Conservation (phyloP, 2,888 invertebrate species). For the Mesopsocus fuscifrons region DNA sequence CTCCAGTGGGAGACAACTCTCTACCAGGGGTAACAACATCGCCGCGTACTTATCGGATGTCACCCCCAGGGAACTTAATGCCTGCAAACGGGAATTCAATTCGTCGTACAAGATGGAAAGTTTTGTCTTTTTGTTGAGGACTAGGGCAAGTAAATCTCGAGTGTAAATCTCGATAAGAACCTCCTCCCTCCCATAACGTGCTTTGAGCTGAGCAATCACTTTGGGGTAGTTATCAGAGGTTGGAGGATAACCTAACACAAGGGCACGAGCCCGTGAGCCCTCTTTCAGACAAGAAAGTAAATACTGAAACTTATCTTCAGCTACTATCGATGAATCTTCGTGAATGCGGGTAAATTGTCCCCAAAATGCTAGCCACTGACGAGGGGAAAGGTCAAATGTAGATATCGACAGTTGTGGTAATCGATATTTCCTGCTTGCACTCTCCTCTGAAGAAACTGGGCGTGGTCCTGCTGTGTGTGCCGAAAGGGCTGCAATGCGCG, state of each 20-base stretch:
- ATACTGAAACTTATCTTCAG: no score
- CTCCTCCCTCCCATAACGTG: slow-evolving; percentile 17
- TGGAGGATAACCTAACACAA: slow-evolving; percentile 17
- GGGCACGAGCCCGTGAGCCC: slow-evolving; percentile 16
- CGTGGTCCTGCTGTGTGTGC: no score
- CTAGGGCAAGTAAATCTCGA: slow-evolving; percentile 19
- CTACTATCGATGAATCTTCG: no score
- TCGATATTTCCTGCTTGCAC: no score
- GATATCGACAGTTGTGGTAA: no score
- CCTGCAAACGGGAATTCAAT: slow-evolving; percentile 19
- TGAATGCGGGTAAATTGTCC: no score
- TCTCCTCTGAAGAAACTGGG: no score
- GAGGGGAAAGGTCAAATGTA: no score
- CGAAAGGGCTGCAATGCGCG: no score
- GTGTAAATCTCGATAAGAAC: slow-evolving; percentile 18
- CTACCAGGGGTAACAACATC: slow-evolving; percentile 20
- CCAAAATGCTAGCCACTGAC: no score
- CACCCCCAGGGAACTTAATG: slow-evolving; percentile 18
- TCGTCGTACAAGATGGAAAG: slow-evolving; percentile 17
- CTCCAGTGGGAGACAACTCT: slow-evolving; percentile 19
- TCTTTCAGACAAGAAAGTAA: slow-evolving; percentile 12
- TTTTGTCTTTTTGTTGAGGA: slow-evolving; percentile 16
- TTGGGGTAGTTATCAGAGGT: slow-evolving; percentile 18
- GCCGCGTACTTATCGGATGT: slow-evolving; percentile 19
- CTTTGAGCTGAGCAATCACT: slow-evolving; percentile 16